Percentiles rank a stretch among this genome's conserved stretches.
These are phyloP conservation scores for Parelbella ahira DNA, from an alignment of 2,888 invertebrate genomes.

Conservation along the genomic window DNA sequence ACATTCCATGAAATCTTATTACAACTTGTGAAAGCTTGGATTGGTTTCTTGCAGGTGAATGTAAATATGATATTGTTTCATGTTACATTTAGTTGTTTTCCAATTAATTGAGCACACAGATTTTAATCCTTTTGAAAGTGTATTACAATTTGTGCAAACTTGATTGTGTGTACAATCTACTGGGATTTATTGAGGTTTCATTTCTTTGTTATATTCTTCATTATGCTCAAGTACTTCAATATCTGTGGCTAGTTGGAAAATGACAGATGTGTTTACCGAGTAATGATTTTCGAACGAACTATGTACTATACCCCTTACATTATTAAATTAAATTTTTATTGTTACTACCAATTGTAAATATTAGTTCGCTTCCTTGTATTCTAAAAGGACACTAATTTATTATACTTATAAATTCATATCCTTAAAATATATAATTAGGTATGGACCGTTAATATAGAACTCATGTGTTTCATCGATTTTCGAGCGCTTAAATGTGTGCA, in stretches of 20 bases:
- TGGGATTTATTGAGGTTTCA: too few species aligned
- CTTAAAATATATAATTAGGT: conserved; percentile 54
- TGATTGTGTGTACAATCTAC: too few species aligned
- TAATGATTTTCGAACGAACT: conserved; percentile 31
- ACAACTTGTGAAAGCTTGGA: conserved; percentile 60
- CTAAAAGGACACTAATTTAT: conserved; percentile 53
- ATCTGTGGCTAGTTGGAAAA: conserved; percentile 38
- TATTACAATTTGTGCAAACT: conserved; percentile 5
- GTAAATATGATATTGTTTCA: conserved; percentile 33
- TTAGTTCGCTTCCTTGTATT: conserved; percentile 63
- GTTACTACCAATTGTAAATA: conserved; percentile 64
- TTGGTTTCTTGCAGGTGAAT: conserved; percentile 53
- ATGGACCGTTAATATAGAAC: conserved; percentile 58
- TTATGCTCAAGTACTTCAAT: not conserved
- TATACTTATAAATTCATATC: conserved; percentile 63
- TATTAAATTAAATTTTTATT: conserved; percentile 34
- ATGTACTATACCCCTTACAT: conserved; percentile 30
- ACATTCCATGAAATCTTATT: conserved; percentile 74
- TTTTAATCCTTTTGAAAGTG: conserved; percentile 34
- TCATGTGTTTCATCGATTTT: conserved; percentile 26
- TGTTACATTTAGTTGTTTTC: conserved; percentile 35
- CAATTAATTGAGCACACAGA: conserved; percentile 37
- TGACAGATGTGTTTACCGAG: conserved; percentile 33
- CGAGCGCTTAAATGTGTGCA: conserved; percentile 46
- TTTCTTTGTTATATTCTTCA: too few species aligned